phyloP scores from a whole-genome alignment of 2,113 vertebrate species.

The Dipodomys spectabilis region DNA sequence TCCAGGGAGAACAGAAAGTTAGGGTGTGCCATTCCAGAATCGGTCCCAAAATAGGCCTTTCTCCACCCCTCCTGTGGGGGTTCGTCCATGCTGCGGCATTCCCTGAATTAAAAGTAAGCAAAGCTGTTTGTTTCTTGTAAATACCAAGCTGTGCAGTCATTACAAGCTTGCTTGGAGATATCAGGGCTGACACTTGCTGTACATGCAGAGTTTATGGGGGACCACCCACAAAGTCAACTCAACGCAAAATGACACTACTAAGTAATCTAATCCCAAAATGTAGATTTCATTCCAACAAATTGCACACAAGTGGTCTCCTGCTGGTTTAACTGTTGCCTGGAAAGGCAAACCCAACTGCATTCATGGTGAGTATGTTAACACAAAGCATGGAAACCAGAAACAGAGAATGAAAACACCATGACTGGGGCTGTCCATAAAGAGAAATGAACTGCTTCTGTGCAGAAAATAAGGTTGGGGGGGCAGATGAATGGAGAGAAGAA shows the following conservation, averaged over 20 bases:
- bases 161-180: constrained; percentile 78
- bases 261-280: constrained; percentile 82
- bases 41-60: background rate
- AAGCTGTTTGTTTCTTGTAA: constrained; percentile 76
- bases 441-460: background rate
- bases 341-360: constrained; percentile 64
- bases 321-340: constrained; percentile 77
- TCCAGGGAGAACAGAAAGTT: constrained; percentile 40
- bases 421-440: background rate
- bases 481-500: too few relatives aligned
- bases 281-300: constrained; percentile 81
- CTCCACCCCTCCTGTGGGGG: constrained; percentile 3
- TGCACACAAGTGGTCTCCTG: constrained; percentile 80
- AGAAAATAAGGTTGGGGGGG: background rate
- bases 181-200: constrained; percentile 76
- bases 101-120: constrained; percentile 70
- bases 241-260: constrained; percentile 76
- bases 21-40: constrained; percentile 19
- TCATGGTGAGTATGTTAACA: constrained; percentile 31
- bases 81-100: constrained; percentile 17
- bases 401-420: constrained; percentile 39
- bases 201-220: constrained; percentile 71
- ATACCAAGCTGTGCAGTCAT: constrained; percentile 76
- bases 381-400: constrained; percentile 38
- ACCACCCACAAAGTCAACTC: constrained; percentile 79